phyloP scores from a whole-genome alignment of 2,888 invertebrate genomes.

The Dicycla oo region DNA sequence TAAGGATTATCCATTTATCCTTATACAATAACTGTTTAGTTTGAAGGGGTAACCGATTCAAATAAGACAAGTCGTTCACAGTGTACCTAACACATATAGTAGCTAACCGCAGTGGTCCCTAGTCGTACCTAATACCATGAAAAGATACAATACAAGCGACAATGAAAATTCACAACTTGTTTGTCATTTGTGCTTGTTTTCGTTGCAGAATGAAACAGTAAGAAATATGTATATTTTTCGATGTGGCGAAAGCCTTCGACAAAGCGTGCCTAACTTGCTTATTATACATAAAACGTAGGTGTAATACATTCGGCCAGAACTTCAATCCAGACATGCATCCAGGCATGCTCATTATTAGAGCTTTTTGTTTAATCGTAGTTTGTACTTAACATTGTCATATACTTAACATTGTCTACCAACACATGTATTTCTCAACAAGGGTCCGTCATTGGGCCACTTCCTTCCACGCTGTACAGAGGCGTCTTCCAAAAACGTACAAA shows the following conservation, averaged over 20 bases:
- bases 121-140: not conserved
- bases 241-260: conserved; percentile 2
- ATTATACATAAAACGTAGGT: not conserved
- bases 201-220: not conserved
- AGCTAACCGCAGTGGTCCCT: not conserved
- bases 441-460: not conserved
- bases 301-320: not conserved
- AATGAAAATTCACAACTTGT: not conserved
- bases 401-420: too few species aligned
- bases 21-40: not conserved
- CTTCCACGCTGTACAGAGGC: not conserved
- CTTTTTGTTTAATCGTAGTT: not conserved
- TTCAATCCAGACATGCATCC: not conserved
- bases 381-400: not conserved
- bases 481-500: not conserved
- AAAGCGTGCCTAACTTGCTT: not conserved
- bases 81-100: not conserved
- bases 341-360: not conserved
- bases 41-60: not conserved
- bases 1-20: not conserved
- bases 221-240: not conserved
- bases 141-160: not conserved
- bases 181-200: not conserved
- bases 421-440: not conserved
- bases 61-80: not conserved